Evolutionary conservation across 2,888 invertebrate genomes (phyloP).

Genomic region (Troilus luridus): DNA sequence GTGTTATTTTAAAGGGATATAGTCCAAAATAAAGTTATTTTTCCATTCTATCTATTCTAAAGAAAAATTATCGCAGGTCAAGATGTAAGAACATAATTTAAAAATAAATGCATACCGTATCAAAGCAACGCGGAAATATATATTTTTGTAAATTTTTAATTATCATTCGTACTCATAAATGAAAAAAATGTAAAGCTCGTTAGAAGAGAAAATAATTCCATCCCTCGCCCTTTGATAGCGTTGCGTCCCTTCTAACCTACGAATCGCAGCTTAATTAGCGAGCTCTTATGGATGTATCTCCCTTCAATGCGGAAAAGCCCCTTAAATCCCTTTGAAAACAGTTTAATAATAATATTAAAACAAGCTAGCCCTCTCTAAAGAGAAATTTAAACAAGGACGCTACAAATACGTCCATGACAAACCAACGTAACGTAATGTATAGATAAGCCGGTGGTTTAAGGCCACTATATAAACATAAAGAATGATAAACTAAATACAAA

Average conservation of each 20-base stretch:
- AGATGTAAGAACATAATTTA: too few species aligned
- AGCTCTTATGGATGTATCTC: background rate
- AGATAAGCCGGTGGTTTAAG: background rate
- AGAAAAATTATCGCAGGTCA: too few species aligned
- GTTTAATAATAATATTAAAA: constrained; percentile 15
- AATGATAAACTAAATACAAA: too few species aligned
- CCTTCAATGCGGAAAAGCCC: background rate
- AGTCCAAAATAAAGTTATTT: too few species aligned
- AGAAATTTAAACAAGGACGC: background rate
- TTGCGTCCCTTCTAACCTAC: background rate
- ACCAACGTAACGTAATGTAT: background rate
- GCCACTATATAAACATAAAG: too few species aligned
- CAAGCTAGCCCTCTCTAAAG: background rate
- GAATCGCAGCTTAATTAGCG: background rate
- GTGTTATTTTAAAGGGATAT: too few species aligned
- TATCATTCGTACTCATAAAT: background rate
- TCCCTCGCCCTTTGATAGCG: background rate
- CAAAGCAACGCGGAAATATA: background rate
- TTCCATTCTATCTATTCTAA: too few species aligned
- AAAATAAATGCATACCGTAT: background rate
- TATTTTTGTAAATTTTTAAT: background rate
- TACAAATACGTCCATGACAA: background rate
- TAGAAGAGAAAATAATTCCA: background rate
- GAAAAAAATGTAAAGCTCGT: constrained; percentile 20
- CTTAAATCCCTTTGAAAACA: background rate